Evolutionary conservation across 1,140 invertebrate genomes (phyloP).

Genomic region (Drosophila malerkotliana): DNA sequence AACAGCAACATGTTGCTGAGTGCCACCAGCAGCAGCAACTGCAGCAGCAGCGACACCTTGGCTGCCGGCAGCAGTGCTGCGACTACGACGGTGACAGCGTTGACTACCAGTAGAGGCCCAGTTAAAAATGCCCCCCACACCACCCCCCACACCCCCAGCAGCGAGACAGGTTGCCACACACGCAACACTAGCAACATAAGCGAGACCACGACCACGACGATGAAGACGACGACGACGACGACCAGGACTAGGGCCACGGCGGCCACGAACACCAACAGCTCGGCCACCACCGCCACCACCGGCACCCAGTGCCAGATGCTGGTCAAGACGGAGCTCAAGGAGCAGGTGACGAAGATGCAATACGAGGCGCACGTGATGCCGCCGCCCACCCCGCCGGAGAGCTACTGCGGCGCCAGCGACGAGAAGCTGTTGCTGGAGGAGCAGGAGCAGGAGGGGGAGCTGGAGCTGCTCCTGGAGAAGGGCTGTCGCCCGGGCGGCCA

Average conservation of each 20-base stretch:
- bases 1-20: constrained; percentile 55
- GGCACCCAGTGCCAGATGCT: constrained; percentile 70
- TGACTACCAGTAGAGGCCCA: constrained; percentile 82
- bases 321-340: constrained; percentile 65
- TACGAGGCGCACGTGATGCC: constrained; percentile 79
- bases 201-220: background rate
- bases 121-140: constrained; percentile 65
- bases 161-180: background rate
- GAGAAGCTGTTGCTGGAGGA: constrained; percentile 63
- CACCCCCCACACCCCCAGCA: constrained; percentile 3
- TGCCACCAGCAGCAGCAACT: constrained; percentile 58
- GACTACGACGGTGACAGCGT: constrained; percentile 44
- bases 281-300: constrained; percentile 61
- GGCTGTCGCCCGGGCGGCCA: background rate
- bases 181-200: constrained; percentile 9
- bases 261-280: constrained; percentile 60
- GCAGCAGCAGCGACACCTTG: constrained; percentile 67
- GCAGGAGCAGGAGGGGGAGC: constrained; percentile 44
- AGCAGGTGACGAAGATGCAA: constrained; percentile 70
- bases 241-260: constrained; percentile 47
- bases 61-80: constrained; percentile 41
- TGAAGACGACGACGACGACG: background rate
- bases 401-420: constrained; percentile 74
- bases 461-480: constrained; percentile 10
- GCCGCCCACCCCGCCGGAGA: constrained; percentile 76